Percentiles rank a stretch among this genome's conserved stretches.
Evolutionary conservation across 2,888 invertebrate genomes (phyloP).

Genomic region (Bibio marci): DNA sequence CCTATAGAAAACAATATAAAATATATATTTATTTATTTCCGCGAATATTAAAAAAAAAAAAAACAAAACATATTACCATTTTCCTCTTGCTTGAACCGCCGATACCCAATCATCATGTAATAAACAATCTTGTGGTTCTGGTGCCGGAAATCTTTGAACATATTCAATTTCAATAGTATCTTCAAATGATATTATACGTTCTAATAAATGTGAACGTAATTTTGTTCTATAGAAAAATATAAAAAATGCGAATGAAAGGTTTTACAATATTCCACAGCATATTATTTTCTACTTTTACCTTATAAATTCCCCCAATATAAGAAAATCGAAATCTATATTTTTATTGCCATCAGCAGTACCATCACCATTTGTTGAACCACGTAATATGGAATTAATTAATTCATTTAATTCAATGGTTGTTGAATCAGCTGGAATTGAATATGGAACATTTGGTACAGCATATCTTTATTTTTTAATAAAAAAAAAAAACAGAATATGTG

Average conservation of each 20-base stretch:
- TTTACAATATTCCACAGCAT: too few relatives aligned
- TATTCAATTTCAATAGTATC: constrained; percentile 81
- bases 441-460: constrained; percentile 72
- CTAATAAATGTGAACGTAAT: constrained; percentile 57
- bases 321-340: constrained; percentile 66
- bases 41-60: neutral
- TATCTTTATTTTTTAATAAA: constrained; percentile 31
- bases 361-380: too few relatives aligned
- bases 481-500: too few relatives aligned
- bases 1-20: constrained; percentile 20
- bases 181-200: constrained; percentile 64
- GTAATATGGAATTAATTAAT: constrained; percentile 61
- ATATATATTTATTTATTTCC: constrained; percentile 1
- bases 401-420: constrained; percentile 53
- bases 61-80: constrained; percentile 32
- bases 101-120: constrained; percentile 98
- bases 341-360: constrained; percentile 32
- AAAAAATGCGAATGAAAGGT: too few relatives aligned
- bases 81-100: constrained; percentile 50
- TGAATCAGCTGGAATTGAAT: constrained; percentile 61
- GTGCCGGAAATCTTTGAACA: constrained; percentile 75
- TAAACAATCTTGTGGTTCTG: constrained; percentile 80
- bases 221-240: constrained; percentile 9
- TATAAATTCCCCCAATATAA: constrained; percentile 69
- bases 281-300: too few relatives aligned